Evolutionary conservation across 1,140 invertebrate genomes (phyloP).

Genomic region (Solen grandis): DNA sequence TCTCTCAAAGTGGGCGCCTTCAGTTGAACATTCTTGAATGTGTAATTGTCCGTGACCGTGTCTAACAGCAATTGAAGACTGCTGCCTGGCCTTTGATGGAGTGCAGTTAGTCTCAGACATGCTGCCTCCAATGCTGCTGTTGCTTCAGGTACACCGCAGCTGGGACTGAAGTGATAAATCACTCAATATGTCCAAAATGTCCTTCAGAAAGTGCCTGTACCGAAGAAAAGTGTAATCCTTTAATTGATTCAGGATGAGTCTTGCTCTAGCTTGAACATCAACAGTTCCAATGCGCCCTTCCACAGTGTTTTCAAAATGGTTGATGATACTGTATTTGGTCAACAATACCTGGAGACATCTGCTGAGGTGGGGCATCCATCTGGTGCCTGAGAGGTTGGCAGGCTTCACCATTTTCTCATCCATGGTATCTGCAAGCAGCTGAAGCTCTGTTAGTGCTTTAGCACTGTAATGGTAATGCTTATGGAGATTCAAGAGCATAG

Average conservation of each 20-base stretch:
- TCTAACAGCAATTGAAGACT: constrained; percentile 10
- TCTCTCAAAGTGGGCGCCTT: background rate
- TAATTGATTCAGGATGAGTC: background rate
- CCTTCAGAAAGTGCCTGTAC: constrained; percentile 46
- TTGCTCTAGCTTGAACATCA: background rate
- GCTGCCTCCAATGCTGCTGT: constrained; percentile 20
- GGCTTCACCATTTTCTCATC: background rate
- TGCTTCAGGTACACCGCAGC: constrained; percentile 16
- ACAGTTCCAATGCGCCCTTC: background rate
- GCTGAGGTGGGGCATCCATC: constrained; percentile 8
- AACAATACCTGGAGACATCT: background rate
- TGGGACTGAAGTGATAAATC: constrained; percentile 30
- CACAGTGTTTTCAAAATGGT: background rate
- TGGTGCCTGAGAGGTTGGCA: background rate
- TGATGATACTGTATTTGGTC: background rate
- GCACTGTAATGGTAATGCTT: background rate
- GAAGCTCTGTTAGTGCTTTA: background rate
- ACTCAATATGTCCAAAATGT: constrained; percentile 14
- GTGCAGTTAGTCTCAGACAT: constrained; percentile 8
- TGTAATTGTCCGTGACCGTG: background rate
- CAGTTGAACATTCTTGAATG: constrained; percentile 24
- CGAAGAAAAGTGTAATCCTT: constrained; percentile 2
- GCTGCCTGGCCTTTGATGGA: background rate
- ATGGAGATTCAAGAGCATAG: background rate
- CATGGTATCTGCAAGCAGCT: background rate